phyloP scores from a whole-genome alignment of 1,140 invertebrate genomes.

The Apis cerana region DNA sequence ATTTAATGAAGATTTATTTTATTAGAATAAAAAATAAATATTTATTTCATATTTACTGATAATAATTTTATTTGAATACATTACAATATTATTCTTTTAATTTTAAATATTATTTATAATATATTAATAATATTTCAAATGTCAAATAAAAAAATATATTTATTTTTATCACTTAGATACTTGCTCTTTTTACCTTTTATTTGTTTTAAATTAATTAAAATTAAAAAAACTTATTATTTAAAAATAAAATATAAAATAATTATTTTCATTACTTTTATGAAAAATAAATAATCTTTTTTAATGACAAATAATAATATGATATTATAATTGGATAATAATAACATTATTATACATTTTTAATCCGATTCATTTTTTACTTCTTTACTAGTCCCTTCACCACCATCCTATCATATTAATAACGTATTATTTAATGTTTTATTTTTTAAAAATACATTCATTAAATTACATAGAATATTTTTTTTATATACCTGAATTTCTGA shows the following conservation, averaged over 20 bases:
- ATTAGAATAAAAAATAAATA: neutral
- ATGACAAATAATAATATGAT: neutral
- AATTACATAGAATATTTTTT: neutral
- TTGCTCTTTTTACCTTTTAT: neutral
- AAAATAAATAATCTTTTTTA: constrained; percentile 24
- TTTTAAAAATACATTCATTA: neutral
- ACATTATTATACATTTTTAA: neutral
- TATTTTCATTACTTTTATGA: neutral
- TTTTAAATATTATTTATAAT: neutral
- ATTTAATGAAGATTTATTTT: neutral
- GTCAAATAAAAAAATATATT: neutral
- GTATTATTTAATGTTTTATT: neutral
- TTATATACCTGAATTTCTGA: constrained; percentile 7
- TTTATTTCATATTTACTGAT: neutral
- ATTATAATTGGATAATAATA: neutral
- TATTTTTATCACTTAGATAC: neutral
- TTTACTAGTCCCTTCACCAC: neutral
- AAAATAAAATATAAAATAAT: neutral
- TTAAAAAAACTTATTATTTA: neutral
- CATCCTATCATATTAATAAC: constrained; percentile 32
- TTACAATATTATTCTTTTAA: neutral
- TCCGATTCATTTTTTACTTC: neutral
- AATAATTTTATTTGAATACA: neutral
- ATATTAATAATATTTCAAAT: neutral
- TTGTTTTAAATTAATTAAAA: constrained; percentile 6